Conservation (phyloP, 2,113 vertebrate species). For the Bagarius yarrelli region DNA sequence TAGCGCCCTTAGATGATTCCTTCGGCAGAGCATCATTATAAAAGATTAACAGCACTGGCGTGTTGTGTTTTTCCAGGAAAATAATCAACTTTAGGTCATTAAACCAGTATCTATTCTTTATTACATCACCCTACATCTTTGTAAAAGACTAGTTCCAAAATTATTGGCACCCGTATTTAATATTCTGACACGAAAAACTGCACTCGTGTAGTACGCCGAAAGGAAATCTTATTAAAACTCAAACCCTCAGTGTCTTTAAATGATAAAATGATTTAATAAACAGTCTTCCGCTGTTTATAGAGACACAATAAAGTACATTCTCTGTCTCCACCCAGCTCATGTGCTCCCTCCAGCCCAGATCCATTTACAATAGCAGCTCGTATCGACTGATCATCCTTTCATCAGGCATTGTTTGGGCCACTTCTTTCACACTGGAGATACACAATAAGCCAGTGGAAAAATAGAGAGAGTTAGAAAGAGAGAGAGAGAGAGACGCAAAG, state of each 20-base stretch:
- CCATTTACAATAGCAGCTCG: conserved; percentile 38
- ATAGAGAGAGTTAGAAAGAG: conserved; percentile 26
- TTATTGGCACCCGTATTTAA: background rate
- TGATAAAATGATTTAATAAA: conserved; percentile 34
- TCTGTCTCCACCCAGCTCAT: conserved; percentile 35
- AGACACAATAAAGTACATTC: background rate
- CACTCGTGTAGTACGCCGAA: background rate
- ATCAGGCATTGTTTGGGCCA: conserved; percentile 48
- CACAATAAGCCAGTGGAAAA: conserved; percentile 45
- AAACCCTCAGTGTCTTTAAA: background rate
- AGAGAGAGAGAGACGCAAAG: conserved; percentile 20
- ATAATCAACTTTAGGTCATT: no score
- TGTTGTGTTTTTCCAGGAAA: no score
- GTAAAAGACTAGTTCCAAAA: background rate
- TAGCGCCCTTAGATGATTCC: background rate
- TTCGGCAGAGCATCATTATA: no score
- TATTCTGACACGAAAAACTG: background rate
- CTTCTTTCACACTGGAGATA: conserved; percentile 47
- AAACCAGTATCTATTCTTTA: no score
- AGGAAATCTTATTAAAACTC: background rate
- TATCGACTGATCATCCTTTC: conserved; percentile 49
- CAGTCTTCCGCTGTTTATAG: background rate
- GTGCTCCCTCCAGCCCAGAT: conserved; percentile 40
- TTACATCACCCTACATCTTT: no score
- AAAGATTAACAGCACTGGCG: background rate